Conservation (phyloP, 2,888 invertebrate species). For the Temnothorax unifasciatus region DNA sequence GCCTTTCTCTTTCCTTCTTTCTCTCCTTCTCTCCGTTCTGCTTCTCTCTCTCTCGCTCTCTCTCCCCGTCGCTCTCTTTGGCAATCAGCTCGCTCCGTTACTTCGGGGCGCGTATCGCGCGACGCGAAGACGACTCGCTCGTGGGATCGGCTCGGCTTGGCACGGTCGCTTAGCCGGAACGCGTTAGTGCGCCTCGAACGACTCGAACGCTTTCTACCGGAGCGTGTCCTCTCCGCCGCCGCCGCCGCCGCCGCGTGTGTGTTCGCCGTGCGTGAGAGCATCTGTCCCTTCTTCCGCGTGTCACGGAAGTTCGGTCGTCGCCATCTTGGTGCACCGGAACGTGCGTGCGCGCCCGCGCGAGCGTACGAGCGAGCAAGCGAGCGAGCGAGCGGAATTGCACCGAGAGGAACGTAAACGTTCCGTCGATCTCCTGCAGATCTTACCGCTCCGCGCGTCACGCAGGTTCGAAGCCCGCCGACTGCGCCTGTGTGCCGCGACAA, state of each 20-base stretch:
- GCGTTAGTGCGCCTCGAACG: constrained; percentile 47
- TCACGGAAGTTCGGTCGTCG: not conserved
- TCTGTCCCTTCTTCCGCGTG: constrained; percentile 20
- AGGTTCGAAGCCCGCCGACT: not conserved
- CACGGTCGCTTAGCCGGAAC: constrained; percentile 19
- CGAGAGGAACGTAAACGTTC: constrained; percentile 8
- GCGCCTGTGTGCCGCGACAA: not conserved
- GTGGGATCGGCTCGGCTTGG: constrained; percentile 51
- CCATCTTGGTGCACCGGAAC: constrained; percentile 15
- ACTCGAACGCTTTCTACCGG: constrained; percentile 52
- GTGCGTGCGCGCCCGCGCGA: not conserved
- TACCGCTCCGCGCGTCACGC: not conserved
- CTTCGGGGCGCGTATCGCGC: constrained; percentile 49
- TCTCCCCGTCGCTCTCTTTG: constrained; percentile 31
- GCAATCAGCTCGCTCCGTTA: constrained; percentile 53
- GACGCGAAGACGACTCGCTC: constrained; percentile 40
- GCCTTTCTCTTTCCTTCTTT: constrained; percentile 49
- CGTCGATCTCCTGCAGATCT: not conserved
- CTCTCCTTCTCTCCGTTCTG: constrained; percentile 11
- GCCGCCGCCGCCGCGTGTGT: no score
- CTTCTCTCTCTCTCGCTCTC: constrained; percentile 3
- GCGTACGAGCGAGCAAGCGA: constrained; percentile 1
- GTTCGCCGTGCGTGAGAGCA: not conserved
- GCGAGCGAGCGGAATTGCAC: not conserved
- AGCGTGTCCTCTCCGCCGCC: constrained; percentile 16